Conservation (phyloP, 2,797 vertebrate species). For the Micrastur ruficollis region DNA sequence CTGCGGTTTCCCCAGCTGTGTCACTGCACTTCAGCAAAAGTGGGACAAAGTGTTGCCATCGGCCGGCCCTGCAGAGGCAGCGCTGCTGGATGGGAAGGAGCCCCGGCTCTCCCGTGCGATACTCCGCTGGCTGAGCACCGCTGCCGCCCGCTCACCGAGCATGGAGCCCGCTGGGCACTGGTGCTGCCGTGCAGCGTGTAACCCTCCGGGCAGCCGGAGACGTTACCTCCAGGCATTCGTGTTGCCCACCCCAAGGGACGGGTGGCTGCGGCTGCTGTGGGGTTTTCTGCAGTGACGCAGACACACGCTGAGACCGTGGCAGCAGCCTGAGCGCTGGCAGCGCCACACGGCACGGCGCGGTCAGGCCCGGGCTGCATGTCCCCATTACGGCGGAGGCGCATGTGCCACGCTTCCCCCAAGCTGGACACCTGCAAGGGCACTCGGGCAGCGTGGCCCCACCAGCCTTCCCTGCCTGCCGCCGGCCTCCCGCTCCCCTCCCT, state of each 20-base stretch:
- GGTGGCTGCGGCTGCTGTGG: neutral
- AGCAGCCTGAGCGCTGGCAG: rapidly evolving
- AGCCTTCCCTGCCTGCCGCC: neutral
- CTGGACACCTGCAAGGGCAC: rapidly evolving
- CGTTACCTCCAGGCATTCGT: rapidly evolving
- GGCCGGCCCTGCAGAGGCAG: neutral
- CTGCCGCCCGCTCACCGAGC: neutral
- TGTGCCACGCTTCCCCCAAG: rapidly evolving
- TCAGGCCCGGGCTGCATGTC: neutral
- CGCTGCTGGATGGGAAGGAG: rapidly evolving
- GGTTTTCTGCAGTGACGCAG: neutral
- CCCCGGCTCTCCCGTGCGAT: rapidly evolving
- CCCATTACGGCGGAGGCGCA: rapidly evolving
- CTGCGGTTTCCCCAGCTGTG: neutral
- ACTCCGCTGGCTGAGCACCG: rapidly evolving
- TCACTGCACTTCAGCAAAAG: neutral
- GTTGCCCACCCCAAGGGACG: no score
- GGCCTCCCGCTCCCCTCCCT: neutral
- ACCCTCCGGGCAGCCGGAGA: no score
- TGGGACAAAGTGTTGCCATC: neutral
- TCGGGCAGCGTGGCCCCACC: rapidly evolving
- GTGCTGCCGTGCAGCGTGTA: neutral
- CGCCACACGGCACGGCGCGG: rapidly evolving
- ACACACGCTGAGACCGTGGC: neutral
- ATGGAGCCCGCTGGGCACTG: rapidly evolving